Conservation (phyloP, 2,888 invertebrate genomes). For the Noctua fimbriata region DNA sequence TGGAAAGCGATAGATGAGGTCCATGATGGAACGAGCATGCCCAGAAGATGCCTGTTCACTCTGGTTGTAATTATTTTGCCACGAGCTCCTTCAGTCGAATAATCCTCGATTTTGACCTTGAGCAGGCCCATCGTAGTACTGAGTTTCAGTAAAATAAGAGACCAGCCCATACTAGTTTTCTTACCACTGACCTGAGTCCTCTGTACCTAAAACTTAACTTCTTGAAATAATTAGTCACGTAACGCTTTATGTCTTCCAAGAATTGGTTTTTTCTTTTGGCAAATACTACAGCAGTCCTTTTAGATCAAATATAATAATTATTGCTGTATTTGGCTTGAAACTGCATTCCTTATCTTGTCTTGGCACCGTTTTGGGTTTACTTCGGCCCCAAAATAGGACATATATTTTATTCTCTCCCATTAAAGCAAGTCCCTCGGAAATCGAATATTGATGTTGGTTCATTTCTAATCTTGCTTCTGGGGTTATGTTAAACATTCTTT, state of each 20-base stretch:
- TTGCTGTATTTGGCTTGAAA: conserved; percentile 54
- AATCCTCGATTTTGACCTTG: not conserved
- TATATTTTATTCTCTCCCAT: conserved; percentile 50
- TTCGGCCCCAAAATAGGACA: conserved; percentile 47
- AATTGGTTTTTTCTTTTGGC: not conserved
- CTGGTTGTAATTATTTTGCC: not conserved
- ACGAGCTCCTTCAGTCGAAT: not conserved
- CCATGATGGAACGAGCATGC: no score
- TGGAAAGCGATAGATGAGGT: no score
- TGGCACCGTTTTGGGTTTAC: conserved; percentile 57
- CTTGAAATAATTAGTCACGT: not conserved
- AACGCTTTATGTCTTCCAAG: not conserved
- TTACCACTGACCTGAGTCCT: not conserved
- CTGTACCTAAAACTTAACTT: not conserved
- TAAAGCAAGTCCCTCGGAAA: conserved; percentile 52
- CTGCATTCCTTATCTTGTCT: conserved; percentile 56
- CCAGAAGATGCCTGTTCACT: no score
- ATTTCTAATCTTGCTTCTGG: conserved; percentile 29
- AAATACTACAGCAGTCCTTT: conserved; percentile 4
- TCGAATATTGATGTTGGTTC: conserved; percentile 47
- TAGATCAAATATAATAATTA: conserved; percentile 55
- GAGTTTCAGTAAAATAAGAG: not conserved
- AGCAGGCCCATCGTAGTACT: not conserved
- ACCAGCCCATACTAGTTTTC: not conserved
- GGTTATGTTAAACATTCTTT: not conserved